A percentile compares a stretch with the other conserved stretches of the same genome.
Evolutionary conservation across 35 echinoderm and acorn worm genomes (phyloP).

Genomic region (Holothuria glaberrima): DNA sequence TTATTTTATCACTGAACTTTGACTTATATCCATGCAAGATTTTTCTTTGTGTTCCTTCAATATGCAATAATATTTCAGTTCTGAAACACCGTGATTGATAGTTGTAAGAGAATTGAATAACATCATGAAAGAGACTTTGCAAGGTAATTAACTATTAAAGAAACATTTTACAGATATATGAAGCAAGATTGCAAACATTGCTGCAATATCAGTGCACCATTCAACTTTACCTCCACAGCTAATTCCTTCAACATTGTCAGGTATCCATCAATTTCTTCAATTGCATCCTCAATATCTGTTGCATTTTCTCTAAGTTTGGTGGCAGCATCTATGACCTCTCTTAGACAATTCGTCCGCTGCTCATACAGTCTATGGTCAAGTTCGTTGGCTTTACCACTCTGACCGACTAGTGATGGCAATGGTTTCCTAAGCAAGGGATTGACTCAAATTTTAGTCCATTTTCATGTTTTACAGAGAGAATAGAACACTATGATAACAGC

Average conservation of each 20-base stretch:
- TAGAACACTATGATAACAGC: not conserved
- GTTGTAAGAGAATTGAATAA: too few relatives aligned
- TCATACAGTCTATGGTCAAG: conserved; percentile 70
- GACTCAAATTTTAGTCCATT: not conserved
- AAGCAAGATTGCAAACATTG: too few relatives aligned
- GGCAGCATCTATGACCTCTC: conserved; percentile 59
- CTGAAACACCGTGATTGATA: too few relatives aligned
- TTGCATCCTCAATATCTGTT: conserved; percentile 73
- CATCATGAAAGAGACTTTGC: too few relatives aligned
- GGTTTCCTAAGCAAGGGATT: conserved; percentile 48
- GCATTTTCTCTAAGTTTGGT: conserved; percentile 73
- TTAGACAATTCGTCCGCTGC: conserved; percentile 32
- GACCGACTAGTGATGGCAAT: conserved; percentile 58
- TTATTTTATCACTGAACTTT: too few relatives aligned
- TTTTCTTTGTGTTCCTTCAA: too few relatives aligned
- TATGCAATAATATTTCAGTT: too few relatives aligned
- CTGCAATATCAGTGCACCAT: too few relatives aligned
- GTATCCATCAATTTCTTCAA: conserved; percentile 83
- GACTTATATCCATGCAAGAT: too few relatives aligned
- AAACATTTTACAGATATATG: too few relatives aligned
- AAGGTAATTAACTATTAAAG: too few relatives aligned
- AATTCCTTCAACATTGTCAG: conserved; percentile 59
- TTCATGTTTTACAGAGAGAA: not conserved
- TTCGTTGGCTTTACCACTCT: conserved; percentile 68
- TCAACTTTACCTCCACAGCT: conserved; percentile 67